phyloP scores from a whole-genome alignment of 2,888 invertebrate species.

The Minunthozetes semirufus region DNA sequence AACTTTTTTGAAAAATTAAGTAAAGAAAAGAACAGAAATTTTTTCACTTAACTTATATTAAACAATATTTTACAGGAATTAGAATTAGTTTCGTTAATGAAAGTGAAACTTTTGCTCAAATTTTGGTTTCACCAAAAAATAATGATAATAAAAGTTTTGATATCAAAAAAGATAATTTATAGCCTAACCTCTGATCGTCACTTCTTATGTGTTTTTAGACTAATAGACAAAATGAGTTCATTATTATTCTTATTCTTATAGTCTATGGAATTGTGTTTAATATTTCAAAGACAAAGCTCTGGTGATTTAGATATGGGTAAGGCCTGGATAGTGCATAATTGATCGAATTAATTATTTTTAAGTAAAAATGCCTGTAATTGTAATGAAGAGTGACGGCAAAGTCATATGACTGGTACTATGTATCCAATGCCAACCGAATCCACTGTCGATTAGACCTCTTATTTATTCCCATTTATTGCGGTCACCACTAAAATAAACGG shows the following conservation, averaged over 20 bases:
- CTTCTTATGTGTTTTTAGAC: neutral
- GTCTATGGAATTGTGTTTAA: neutral
- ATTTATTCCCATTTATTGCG: neutral
- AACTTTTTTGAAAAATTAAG: too few relatives aligned
- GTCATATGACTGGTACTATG: neutral
- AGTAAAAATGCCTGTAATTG: conserved; percentile 19
- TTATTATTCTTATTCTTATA: neutral
- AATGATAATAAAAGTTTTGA: neutral
- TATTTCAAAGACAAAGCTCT: neutral
- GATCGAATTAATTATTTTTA: conserved; percentile 21
- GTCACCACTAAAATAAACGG: neutral
- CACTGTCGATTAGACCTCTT: neutral
- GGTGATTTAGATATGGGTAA: neutral
- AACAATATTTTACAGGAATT: neutral
- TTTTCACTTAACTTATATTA: too few relatives aligned
- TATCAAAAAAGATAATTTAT: too few relatives aligned
- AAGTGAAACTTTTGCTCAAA: neutral
- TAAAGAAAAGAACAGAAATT: too few relatives aligned
- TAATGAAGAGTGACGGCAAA: conserved; percentile 16
- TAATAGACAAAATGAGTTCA: neutral
- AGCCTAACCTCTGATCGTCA: neutral
- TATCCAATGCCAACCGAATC: neutral
- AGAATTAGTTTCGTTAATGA: neutral
- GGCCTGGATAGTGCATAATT: neutral
- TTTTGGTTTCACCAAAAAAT: neutral